A percentile compares a stretch with the other conserved stretches of the same genome.
phyloP scores from a whole-genome alignment of 2,113 vertebrate species.

The Dryoscopus gambensis region DNA sequence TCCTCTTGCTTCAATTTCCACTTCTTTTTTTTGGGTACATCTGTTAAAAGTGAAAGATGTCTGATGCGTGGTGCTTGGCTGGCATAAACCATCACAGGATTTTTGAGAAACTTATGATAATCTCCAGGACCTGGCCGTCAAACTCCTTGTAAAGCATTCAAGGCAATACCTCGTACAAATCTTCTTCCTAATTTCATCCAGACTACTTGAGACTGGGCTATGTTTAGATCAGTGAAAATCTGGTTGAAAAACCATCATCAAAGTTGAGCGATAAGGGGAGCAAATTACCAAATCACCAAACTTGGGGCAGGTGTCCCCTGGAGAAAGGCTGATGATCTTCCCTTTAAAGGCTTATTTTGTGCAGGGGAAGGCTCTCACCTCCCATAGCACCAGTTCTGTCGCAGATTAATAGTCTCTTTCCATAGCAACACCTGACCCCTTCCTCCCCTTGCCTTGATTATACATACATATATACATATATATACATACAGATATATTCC shows the following conservation, averaged over 20 bases:
- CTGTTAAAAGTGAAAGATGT: not conserved
- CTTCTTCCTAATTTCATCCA: not conserved
- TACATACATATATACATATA: constrained; percentile 7
- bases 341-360: not conserved
- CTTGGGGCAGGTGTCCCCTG: not conserved
- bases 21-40: not conserved
- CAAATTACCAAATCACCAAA: not conserved
- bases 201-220: not conserved
- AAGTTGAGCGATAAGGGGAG: not conserved
- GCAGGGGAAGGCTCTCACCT: not conserved
- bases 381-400: not conserved
- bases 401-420: constrained; percentile 24
- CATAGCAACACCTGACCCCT: constrained; percentile 46
- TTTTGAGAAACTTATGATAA: not conserved
- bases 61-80: not conserved
- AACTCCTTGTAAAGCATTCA: not conserved
- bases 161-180: not conserved
- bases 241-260: not conserved
- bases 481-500: not conserved
- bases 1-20: not conserved
- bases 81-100: not conserved
- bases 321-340: not conserved
- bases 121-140: not conserved
- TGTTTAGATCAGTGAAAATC: not conserved
- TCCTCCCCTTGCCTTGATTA: constrained; percentile 18